Percentiles rank a stretch among this genome's conserved stretches.
These are phyloP conservation scores for Morone chrysops DNA, from an alignment of 2,113 vertebrate genomes.

Conservation along the genomic window DNA sequence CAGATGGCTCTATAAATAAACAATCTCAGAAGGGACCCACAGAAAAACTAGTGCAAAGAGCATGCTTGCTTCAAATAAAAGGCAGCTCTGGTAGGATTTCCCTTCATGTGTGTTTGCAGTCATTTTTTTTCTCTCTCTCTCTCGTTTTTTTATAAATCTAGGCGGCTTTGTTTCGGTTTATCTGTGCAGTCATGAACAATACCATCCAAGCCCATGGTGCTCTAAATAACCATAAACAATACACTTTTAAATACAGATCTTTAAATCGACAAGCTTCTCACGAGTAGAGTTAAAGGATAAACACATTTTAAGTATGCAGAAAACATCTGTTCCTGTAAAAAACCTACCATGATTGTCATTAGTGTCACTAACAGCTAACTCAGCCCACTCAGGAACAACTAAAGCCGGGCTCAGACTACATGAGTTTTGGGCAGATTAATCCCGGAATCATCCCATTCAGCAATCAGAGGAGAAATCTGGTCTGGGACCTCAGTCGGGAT, in stretches of 20 bases:
- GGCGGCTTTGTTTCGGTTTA: background rate
- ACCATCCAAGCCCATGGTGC: background rate
- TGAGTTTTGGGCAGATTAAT: no score
- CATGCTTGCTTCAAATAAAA: conserved; percentile 28
- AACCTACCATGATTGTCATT: background rate
- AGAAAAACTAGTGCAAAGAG: conserved; percentile 44
- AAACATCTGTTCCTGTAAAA: conserved; percentile 13
- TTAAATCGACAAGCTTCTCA: background rate
- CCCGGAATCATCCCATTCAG: no score
- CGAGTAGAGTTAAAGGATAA: background rate
- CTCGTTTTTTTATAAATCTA: background rate
- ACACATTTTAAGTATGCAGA: background rate
- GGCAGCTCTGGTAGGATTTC: conserved; percentile 23
- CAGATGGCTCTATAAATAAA: conserved; percentile 74
- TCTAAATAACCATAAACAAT: background rate
- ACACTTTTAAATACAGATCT: background rate
- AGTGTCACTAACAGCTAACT: conserved; percentile 13
- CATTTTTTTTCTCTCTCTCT: background rate
- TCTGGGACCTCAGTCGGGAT: no score
- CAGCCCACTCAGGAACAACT: background rate
- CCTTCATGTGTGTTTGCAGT: background rate
- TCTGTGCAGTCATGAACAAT: background rate
- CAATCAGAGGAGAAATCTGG: no score
- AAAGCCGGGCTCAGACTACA: background rate
- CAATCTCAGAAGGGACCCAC: conserved; percentile 38